Evolutionary conservation across 2,888 invertebrate genomes (phyloP).

Genomic region (Octodonta nipae): DNA sequence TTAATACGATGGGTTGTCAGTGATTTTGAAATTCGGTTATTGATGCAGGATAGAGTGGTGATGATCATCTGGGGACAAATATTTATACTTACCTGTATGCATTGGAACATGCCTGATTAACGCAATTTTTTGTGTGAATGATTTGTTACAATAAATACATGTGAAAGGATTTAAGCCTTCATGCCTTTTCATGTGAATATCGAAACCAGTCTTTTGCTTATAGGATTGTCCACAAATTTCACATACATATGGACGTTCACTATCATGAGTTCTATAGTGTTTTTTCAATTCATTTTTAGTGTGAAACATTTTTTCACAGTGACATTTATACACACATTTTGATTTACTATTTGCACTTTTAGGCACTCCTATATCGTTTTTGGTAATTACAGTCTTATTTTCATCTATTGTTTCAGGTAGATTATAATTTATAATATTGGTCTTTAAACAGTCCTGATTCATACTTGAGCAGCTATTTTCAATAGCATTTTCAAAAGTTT

Average conservation of each 20-base stretch:
- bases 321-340: no score
- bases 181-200: constrained; percentile 40
- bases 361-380: no score
- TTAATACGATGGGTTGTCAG: no score
- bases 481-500: constrained; percentile 1
- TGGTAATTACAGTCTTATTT: no score
- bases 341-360: no score
- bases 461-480: neutral
- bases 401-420: no score
- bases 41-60: no score
- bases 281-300: neutral
- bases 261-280: constrained; percentile 6
- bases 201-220: constrained; percentile 37
- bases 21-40: no score
- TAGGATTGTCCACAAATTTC: constrained; percentile 42
- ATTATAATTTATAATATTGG: no score
- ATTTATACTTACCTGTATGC: constrained; percentile 35
- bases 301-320: neutral
- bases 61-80: constrained; percentile 3
- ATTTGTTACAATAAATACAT: constrained; percentile 39
- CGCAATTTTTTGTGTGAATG: constrained; percentile 42
- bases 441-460: neutral
- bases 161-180: constrained; percentile 37
- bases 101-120: constrained; percentile 40
- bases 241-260: constrained; percentile 32